Evolutionary conservation across 2,797 vertebrate species (phyloP), one percentile per base, ranked within the genome.

Genomic region (Poecilia velifera): DNA sequence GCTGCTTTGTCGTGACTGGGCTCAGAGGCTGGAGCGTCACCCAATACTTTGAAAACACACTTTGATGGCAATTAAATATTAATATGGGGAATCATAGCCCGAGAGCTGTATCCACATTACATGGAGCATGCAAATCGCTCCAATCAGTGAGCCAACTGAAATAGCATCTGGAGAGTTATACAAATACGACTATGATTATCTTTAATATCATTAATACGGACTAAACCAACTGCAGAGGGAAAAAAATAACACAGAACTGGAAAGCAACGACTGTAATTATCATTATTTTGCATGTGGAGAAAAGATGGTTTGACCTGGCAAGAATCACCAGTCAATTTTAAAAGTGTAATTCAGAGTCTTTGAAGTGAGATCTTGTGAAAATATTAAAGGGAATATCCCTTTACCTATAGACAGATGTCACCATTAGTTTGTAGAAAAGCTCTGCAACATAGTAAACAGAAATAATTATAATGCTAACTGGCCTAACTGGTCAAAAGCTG

Each of bases 81-180:
- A 86, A 95, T 95, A 92, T 36, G 92, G 86, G 89, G 94, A 95
- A 94, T 93, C 84, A 94, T 92, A 90, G 87, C 90, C 95, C 84
- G 88, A 92, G 91, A 96, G 94, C 93, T 94, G 92, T 93, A 95
- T 95, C 93, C 88, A 82, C 76, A 89, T 95, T 95, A 89, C 82
- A 95, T 84, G 88, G 93, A 88, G 92, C 92, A 95, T 93, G 89
- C 89, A 85, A 95, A 96, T 94, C 87, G 91, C 75, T 88, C 77
- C 92, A 94, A 93, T 95, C 79, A 84, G 92, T 88, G 91, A 87
- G 90, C 89, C 90, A 91, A 95, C 92, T 92, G 90, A 94, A 95
- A 94, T 93, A 93, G 90, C 89, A 95, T 89, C 88, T 80, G 89
- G 82, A 88, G 86, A 90, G 90, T 86, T 92, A 89, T 91, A 88